Evolutionary conservation across 2,113 vertebrate species (phyloP).

Genomic region (Bothrops jararaca): DNA sequence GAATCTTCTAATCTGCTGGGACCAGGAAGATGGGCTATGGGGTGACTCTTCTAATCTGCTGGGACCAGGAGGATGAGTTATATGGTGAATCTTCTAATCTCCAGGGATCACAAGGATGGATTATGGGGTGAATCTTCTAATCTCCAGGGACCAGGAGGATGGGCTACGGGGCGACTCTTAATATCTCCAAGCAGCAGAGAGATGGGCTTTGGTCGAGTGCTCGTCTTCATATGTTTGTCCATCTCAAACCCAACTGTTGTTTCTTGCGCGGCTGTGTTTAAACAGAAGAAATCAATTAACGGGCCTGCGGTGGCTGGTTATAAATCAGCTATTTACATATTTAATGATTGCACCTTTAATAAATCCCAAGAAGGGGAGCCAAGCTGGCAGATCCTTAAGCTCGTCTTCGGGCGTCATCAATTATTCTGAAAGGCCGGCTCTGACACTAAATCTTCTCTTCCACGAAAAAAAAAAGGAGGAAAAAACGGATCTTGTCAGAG

Average conservation of each 20-base stretch:
- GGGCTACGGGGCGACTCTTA: background rate
- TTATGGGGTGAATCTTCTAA: too few species aligned
- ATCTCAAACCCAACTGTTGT: slow-evolving; percentile 21
- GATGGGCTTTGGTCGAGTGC: background rate
- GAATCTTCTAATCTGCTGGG: too few species aligned
- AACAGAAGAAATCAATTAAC: slow-evolving; percentile 62
- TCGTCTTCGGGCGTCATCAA: slow-evolving; percentile 54
- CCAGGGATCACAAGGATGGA: too few species aligned
- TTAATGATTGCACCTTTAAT: slow-evolving; percentile 70
- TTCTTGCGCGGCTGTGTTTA: background rate
- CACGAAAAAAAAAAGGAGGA: background rate
- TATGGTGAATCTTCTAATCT: too few species aligned
- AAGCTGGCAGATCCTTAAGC: slow-evolving; percentile 50
- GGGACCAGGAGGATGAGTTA: too few species aligned
- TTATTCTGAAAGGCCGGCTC: slow-evolving; percentile 60
- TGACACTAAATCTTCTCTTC: slow-evolving; percentile 52
- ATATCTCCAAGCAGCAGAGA: background rate
- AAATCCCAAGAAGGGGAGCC: slow-evolving; percentile 51
- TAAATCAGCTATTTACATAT: slow-evolving; percentile 71
- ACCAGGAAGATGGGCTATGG: background rate
- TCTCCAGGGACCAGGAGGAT: too few species aligned
- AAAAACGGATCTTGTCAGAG: slow-evolving; percentile 44
- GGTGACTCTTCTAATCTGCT: too few species aligned
- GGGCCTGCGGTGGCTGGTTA: slow-evolving; percentile 48
- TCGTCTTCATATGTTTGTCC: slow-evolving; percentile 2